phyloP scores from a whole-genome alignment of 2,888 invertebrate species.

The Alviniconcha strummeri region DNA sequence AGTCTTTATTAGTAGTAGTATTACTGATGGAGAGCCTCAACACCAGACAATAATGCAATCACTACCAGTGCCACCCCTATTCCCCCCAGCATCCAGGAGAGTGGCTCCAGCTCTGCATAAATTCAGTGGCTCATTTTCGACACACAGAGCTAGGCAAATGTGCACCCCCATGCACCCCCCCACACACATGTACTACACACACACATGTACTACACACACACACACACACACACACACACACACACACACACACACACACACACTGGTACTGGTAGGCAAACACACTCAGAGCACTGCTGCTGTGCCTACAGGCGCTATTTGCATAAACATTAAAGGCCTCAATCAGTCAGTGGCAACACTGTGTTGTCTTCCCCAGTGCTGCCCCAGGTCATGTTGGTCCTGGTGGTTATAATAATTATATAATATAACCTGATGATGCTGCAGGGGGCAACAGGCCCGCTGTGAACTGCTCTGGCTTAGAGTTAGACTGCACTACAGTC shows the following conservation, averaged over 20 bases:
- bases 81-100: neutral
- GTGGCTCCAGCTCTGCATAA: neutral
- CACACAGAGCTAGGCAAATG: neutral
- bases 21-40: too few species aligned
- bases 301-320: neutral
- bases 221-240: conserved; percentile 4
- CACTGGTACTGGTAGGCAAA: neutral
- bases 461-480: too few species aligned
- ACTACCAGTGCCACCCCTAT: neutral
- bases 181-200: neutral
- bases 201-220: neutral
- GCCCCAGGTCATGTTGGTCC: neutral
- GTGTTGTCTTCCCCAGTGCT: neutral
- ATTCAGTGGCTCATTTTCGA: neutral
- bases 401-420: neutral
- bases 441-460: too few species aligned
- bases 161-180: neutral
- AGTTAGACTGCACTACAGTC: too few species aligned
- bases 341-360: neutral
- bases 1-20: neutral
- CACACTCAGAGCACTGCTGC: neutral
- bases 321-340: neutral
- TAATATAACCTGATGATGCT: too few species aligned
- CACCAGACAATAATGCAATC: too few species aligned
- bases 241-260: neutral